Evolutionary conservation across 92 coral and sea anemone species (phyloP).

Genomic region (Parazoanthus atlanticus): DNA sequence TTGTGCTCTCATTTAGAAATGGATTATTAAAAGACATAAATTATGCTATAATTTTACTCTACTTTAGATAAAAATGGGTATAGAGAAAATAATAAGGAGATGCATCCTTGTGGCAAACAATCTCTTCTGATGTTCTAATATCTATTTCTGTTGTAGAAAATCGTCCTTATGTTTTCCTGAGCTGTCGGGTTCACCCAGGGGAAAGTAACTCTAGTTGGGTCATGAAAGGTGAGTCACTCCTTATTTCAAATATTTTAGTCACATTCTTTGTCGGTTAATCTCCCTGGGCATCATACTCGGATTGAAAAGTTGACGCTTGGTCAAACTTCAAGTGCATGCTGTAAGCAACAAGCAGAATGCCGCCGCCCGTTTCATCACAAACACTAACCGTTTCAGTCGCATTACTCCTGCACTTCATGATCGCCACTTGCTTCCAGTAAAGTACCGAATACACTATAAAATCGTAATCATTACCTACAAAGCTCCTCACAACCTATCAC

Average conservation of each 20-base stretch:
- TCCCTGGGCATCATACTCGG: background rate
- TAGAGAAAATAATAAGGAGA: background rate
- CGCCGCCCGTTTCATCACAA: too few species aligned
- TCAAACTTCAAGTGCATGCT: background rate
- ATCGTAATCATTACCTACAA: too few species aligned
- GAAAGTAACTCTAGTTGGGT: slow-evolving; percentile 99
- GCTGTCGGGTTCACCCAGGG: slow-evolving; percentile 97
- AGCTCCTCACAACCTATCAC: too few species aligned
- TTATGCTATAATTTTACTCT: background rate
- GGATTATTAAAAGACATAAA: too few species aligned
- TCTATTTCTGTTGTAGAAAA: slow-evolving; percentile 55
- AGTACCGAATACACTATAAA: too few species aligned
- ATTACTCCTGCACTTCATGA: too few species aligned
- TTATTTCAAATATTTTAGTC: background rate
- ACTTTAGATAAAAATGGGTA: background rate
- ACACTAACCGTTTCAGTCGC: too few species aligned
- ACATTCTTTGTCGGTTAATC: background rate
- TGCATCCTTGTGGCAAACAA: background rate
- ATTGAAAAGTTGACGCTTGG: background rate
- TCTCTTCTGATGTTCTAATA: background rate
- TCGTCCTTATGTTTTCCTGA: slow-evolving; percentile 87
- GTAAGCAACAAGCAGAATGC: background rate
- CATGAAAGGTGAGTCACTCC: slow-evolving; percentile 79
- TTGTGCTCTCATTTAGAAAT: too few species aligned
- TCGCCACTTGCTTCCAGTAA: too few species aligned